A percentile compares a stretch with the other conserved stretches of the same genome.
phyloP scores from a whole-genome alignment of 2,113 vertebrate species.

The Neopipo cinnamomea region DNA sequence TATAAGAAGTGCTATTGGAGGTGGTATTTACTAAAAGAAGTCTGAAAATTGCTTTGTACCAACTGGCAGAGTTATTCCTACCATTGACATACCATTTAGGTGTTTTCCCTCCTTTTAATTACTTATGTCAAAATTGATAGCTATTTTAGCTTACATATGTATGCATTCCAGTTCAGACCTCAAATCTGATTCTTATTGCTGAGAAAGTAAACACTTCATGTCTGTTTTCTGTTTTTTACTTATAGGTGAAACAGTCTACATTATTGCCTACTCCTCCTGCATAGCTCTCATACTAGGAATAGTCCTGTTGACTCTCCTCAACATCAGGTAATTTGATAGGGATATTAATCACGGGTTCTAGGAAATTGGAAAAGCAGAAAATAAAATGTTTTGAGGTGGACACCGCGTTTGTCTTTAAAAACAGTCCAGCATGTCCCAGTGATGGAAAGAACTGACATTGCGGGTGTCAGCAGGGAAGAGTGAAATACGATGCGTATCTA shows the following conservation, averaged over 20 bases:
- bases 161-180: neutral
- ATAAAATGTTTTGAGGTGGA: conserved; percentile 9
- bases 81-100: neutral
- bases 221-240: conserved; percentile 34
- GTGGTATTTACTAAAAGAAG: neutral
- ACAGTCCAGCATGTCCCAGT: neutral
- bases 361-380: conserved; percentile 22
- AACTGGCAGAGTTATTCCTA: neutral
- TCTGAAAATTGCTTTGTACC: neutral
- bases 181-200: neutral
- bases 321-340: conserved; percentile 77
- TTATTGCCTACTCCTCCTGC: conserved; percentile 69
- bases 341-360: neutral
- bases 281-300: conserved; percentile 74
- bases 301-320: conserved; percentile 73
- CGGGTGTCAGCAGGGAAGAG: neutral
- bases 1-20: neutral
- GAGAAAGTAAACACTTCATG: neutral
- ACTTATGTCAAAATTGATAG: neutral
- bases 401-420: conserved; percentile 10
- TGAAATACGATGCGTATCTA: neutral
- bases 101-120: neutral
- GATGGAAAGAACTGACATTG: conserved; percentile 27
- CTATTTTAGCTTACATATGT: neutral
- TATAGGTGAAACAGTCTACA: conserved; percentile 78